Evolutionary conservation across 2,797 vertebrate species (phyloP), one percentile per base, ranked within the genome.

Genomic region (Peromyscus eremicus): DNA sequence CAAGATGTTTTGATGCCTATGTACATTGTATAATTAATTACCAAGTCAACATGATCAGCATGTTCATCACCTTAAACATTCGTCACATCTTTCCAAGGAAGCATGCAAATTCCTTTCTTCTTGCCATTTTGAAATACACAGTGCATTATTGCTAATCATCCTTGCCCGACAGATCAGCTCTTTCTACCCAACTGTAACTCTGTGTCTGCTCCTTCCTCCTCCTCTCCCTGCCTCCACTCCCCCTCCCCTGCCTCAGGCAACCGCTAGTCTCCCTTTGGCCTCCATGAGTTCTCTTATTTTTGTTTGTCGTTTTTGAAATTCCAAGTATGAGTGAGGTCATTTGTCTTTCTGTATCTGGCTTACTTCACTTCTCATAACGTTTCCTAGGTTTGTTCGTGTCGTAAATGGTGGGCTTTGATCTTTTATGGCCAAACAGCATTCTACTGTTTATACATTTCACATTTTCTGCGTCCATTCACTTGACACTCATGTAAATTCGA

Each of bases 161-260:
- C 34, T 60, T 7, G 7, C 0, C 79, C 34, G n/a, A 46, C 2
- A 46, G 60, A 85, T 73, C 71, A 25, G 17, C 43, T 32, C 82
- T 37, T 32, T 52, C 13, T 19, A 7, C 12, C 21, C 62, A 64
- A 16, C 40, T 64, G 81, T 37, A 49, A 37, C 25, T 19, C 75
- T 37, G 23, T 16, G 3, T 70, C 25, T 32, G 40, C 2, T 23
- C 2, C 25, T 23, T 23, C 2, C 25, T 23, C 0, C 0, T 29
- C 49, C 37, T 23, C 12, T 40, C 27, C 14, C 32, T 6, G 8
- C 17, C n/a, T 52, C 46, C 6, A 57, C 55, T 34, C 6, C 23
- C 43, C 43, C 3, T 3, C 43, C 23, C 23, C 40, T 76, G 23
- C 34, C 70, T 70, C 73, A 68, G n/a, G 12, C 46, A 77, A 16